Evolutionary conservation across 2,888 invertebrate species (phyloP).

Genomic region (Palloptera scutellata): DNA sequence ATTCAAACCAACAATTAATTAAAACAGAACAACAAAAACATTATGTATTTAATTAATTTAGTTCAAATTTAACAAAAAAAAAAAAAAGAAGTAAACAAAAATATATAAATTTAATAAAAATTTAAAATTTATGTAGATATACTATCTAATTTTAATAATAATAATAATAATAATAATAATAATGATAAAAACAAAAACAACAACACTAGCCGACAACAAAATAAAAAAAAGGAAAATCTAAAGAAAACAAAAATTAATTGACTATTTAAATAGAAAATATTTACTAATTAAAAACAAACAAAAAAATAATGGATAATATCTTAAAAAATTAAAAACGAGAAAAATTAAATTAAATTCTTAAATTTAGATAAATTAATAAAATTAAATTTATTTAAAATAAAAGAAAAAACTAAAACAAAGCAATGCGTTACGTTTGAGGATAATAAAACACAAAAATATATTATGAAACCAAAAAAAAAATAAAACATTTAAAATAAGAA

Average conservation of each 20-base stretch:
- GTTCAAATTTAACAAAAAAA: conserved; percentile 48
- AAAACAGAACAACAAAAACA: conserved; percentile 21
- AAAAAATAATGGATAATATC: not conserved
- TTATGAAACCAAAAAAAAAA: not conserved
- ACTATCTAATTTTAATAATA: conserved; percentile 52
- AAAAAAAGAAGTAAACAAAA: conserved; percentile 42
- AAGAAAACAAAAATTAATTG: conserved; percentile 22
- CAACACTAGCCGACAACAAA: conserved; percentile 27
- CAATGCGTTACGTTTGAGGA: conserved; percentile 3
- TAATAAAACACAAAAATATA: conserved; percentile 1
- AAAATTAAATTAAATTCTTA: conserved; percentile 23
- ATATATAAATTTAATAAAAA: conserved; percentile 37
- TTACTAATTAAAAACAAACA: conserved; percentile 11
- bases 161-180: conserved; percentile 27
- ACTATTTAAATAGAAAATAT: conserved; percentile 9
- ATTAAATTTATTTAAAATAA: conserved; percentile 15
- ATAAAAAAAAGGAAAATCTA: conserved; percentile 5
- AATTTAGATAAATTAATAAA: conserved; percentile 18
- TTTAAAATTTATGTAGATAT: conserved; percentile 53
- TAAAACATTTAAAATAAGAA: not conserved
- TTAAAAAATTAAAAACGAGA: conserved; percentile 7
- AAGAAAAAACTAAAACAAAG: conserved; percentile 16
- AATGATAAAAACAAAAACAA: conserved; percentile 28
- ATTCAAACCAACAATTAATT: conserved; percentile 15
- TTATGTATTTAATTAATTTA: conserved; percentile 44